phyloP scores from a whole-genome alignment of 2,113 vertebrate species.

The Cyanoliseus patagonus region DNA sequence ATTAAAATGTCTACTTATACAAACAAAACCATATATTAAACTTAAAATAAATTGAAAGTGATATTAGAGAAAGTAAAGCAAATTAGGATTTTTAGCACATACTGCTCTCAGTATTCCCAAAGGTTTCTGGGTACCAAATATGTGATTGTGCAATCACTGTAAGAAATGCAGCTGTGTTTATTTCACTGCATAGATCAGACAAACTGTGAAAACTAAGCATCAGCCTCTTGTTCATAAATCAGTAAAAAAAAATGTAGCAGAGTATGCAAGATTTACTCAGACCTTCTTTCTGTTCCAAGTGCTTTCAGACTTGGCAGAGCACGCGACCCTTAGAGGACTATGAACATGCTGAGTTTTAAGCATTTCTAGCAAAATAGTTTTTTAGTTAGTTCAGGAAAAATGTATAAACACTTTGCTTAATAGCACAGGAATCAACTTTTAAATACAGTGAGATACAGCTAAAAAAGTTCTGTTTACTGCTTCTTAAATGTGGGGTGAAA shows the following conservation, averaged over 20 bases:
- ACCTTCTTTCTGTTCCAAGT: constrained; percentile 17
- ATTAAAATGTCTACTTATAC: not conserved
- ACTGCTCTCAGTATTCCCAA: not conserved
- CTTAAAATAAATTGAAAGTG: not conserved
- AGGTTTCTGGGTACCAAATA: not conserved
- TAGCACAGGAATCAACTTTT: not conserved
- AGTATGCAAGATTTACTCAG: not conserved
- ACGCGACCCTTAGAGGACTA: not conserved
- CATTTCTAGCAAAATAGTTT: not conserved
- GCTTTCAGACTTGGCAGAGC: constrained; percentile 27
- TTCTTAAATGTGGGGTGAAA: not conserved
- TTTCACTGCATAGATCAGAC: not conserved
- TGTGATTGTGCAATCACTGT: not conserved
- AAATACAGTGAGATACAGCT: not conserved
- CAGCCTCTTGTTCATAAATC: constrained; percentile 6
- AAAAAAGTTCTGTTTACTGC: not conserved
- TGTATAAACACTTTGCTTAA: not conserved
- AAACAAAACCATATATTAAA: not conserved
- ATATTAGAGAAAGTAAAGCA: not conserved
- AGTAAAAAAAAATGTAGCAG: not conserved
- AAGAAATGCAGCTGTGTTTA: constrained; percentile 43
- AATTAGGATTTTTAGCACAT: not conserved
- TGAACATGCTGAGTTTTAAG: not conserved
- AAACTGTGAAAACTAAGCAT: not conserved
- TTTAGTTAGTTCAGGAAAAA: not conserved